These are phyloP conservation scores for Pachyuromys duprasi DNA, from an alignment of 2,797 vertebrate species.

Conservation along the genomic window DNA sequence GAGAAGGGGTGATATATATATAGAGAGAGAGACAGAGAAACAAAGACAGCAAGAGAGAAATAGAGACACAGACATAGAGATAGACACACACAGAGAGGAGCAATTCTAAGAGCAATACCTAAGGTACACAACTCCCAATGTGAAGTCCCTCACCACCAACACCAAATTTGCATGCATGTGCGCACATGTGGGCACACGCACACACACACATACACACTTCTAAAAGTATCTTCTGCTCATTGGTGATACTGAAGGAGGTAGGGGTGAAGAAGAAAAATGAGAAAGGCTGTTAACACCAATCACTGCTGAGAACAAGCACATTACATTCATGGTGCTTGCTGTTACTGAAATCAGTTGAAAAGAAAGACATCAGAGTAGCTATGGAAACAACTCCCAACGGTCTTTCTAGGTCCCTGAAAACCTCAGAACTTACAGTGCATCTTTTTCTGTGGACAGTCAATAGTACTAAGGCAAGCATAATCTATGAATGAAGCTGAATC, in stretches of 20 bases:
- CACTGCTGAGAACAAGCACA: background rate
- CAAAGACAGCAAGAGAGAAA: background rate
- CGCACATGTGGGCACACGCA: background rate
- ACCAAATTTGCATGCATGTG: background rate
- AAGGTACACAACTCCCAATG: background rate
- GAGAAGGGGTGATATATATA: too few relatives aligned
- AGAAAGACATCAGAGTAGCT: background rate
- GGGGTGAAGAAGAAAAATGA: background rate
- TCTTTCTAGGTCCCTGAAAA: background rate
- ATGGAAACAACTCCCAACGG: background rate
- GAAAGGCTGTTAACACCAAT: background rate
- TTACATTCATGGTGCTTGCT: rapidly evolving
- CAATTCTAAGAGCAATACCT: background rate
- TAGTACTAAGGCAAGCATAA: background rate
- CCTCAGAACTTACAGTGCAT: background rate
- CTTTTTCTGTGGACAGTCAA: background rate
- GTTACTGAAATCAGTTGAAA: background rate
- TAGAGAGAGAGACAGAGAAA: background rate
- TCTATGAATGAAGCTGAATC: background rate
- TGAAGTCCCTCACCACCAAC: background rate
- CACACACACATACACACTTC: background rate
- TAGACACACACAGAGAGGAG: background rate
- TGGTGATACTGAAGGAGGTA: too few relatives aligned
- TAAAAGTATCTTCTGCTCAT: background rate
- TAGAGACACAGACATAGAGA: background rate